phyloP scores from a whole-genome alignment of 2,113 vertebrate species.

The Dromas ardeola region DNA sequence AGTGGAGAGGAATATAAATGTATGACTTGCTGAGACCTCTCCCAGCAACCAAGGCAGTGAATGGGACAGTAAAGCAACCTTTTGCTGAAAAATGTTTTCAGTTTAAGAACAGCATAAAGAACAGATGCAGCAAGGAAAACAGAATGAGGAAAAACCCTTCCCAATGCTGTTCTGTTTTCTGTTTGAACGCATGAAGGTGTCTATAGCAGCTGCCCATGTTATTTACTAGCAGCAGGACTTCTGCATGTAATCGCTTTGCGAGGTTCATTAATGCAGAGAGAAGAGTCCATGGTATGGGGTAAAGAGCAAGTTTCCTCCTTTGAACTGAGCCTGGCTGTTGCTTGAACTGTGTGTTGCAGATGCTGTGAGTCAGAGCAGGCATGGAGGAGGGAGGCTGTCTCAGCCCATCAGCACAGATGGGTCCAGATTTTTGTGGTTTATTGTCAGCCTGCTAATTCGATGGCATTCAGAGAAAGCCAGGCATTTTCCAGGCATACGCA shows the following conservation, averaged over 20 bases:
- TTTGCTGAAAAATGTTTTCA: slow-evolving; percentile 4
- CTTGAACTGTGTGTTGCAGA: not conserved
- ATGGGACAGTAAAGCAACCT: slow-evolving; percentile 20
- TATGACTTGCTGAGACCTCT: slow-evolving; percentile 28
- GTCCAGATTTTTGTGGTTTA: not conserved
- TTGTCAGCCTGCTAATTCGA: not conserved
- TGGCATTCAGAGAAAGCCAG: not conserved
- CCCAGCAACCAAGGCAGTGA: not conserved
- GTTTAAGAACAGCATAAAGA: not conserved
- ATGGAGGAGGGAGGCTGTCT: not conserved
- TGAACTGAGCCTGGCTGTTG: not conserved
- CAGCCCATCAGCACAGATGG: not conserved
- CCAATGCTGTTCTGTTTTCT: not conserved
- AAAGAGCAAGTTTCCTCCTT: not conserved
- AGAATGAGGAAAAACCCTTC: not conserved
- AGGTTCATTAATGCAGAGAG: not conserved
- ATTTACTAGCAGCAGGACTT: slow-evolving; percentile 11
- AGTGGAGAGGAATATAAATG: slow-evolving; percentile 43
- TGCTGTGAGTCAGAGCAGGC: slow-evolving; percentile 23
- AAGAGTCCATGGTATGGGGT: not conserved
- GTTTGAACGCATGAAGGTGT: not conserved
- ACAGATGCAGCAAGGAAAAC: slow-evolving; percentile 6
- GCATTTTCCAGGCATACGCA: not conserved
- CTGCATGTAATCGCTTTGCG: not conserved
- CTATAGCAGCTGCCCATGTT: not conserved